A percentile compares a stretch with the other conserved stretches of the same genome.
Conservation (phyloP, 2,797 vertebrate species). For the Rhynchonycteris naso region DNA sequence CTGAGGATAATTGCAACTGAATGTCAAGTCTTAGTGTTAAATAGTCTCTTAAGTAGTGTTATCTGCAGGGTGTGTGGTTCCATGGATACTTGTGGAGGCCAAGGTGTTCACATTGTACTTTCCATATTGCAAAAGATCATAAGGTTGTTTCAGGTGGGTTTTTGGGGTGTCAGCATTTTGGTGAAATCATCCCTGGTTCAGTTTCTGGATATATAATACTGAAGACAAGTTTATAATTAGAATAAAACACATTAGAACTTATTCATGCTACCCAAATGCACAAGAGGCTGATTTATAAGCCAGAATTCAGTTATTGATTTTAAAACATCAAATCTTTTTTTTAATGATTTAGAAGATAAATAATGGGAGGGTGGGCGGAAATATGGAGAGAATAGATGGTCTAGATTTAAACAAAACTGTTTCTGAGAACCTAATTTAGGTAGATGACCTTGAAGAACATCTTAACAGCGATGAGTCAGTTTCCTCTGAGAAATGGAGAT, state of each 20-base stretch:
- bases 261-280: conserved; percentile 21
- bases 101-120: not conserved
- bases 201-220: not conserved
- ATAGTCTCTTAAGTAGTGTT: not conserved
- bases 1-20: not conserved
- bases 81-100: not conserved
- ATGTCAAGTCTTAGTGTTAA: conserved; percentile 5
- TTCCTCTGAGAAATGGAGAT: conserved; percentile 24
- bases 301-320: conserved; percentile 62
- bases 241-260: conserved; percentile 1
- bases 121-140: not conserved
- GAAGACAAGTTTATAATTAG: not conserved
- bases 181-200: not conserved
- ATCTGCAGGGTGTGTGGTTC: not conserved
- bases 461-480: not conserved
- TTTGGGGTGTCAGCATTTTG: not conserved
- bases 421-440: conserved; percentile 46
- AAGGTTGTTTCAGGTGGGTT: not conserved
- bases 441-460: conserved; percentile 44
- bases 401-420: conserved; percentile 16
- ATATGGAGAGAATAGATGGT: conserved; percentile 45
- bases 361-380: conserved; percentile 35
- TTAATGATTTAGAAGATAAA: conserved; percentile 59
- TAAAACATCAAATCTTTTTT: conserved; percentile 12
- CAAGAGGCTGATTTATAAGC: conserved; percentile 40